Base-by-base conservation (phyloP, 2,113 vertebrate genomes). In the Pseudonaja textilis region DNA sequence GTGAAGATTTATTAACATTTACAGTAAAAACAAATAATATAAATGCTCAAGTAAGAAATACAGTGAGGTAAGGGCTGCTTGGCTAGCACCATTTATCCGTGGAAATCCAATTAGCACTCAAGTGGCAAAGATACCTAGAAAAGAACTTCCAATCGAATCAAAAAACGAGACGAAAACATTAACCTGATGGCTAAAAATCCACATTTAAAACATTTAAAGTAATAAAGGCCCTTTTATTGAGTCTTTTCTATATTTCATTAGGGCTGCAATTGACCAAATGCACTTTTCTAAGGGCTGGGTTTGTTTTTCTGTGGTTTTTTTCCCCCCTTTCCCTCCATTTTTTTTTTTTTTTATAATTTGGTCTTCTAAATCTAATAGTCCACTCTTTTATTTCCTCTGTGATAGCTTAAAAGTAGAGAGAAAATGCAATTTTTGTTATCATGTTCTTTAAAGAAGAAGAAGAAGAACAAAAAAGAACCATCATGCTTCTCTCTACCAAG, bases 111-210 rank as follows among this genome's bases (percentile, higher is more conserved):
- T 99, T 98, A 99, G 98, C 97, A 98, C 98, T 98, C 97, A 97
- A 98, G 99, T 98, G 98, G 98, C 98, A 98, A 98, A 98, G 98
- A 98, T 98, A 99, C 98, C 98, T 97, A 98, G 98, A 99, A 99
- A 99, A 99, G 98, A 99, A 98, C 97, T 97, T 98, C 98, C 98
- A 99, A 99, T 99, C 98, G 97, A 99, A 99, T 99, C 97, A 99
- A 96, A 98, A 97, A 98, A 98, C 98, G 98, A 98, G 98, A 97
- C 98, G 98, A 98, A 99, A 99, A 98, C 98, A 98, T 97, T 98
- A 98, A 97, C 98, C 97, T 98, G 97, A 98, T 98, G 98, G 97
- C 98, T 98, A 98, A 98, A 98, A 98, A 98, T 98, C 97, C 96
- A 97, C 97, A 97, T 98, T 98, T 97, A 97, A 92, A 98, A 97